Evolutionary conservation across 2,888 invertebrate genomes (phyloP), one percentile per base, ranked within the genome.

Genomic region (Cybosia mesomella): DNA sequence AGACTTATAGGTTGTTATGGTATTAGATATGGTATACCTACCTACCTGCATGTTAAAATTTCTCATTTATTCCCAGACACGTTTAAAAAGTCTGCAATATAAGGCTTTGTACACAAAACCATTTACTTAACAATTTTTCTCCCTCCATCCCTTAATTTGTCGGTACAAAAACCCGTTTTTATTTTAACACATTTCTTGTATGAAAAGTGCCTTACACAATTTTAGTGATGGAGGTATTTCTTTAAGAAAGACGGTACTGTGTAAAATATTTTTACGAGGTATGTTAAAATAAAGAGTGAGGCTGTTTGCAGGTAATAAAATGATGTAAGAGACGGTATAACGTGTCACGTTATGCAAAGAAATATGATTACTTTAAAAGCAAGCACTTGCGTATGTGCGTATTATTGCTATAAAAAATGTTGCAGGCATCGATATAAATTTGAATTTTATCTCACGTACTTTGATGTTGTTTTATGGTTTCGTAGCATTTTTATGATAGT

Each of bases 91-190:
- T 39, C 39, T 39, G 59, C 71, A 75, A 71, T 73, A 73, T 72
- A 69, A 75, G 74, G 74, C 68, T 71, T 74, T 65, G 76, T 71
- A 76, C 79, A 77, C 78, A 71, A 82, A 85, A 87, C 84, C 84
- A 86, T 86, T 86, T 85, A 73, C 82, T 64, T 64, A 74, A 79
- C 83, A 81, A 81, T 81, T 85, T 83, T 78, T 79, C 77, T 65
- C 70, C 65, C 72, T 60, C 43, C 67, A 55, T 71, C 76, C 75
- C 70, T 77, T 79, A 80, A 83, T 85, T 83, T 80, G 81, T 76
- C 68, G 64, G 64, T 55, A 62, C 73, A 76, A 76, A 66, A 74
- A 68, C 67, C 67, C 53, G 69, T 58, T 58, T 68, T 39, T 70
- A 63, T 64, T 78, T 71, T 72, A 74, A 63, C 66, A 63, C 39